Percentiles rank a stretch among this genome's conserved stretches.
phyloP scores from a whole-genome alignment of 2,888 invertebrate species.

The Ophraella communa region DNA sequence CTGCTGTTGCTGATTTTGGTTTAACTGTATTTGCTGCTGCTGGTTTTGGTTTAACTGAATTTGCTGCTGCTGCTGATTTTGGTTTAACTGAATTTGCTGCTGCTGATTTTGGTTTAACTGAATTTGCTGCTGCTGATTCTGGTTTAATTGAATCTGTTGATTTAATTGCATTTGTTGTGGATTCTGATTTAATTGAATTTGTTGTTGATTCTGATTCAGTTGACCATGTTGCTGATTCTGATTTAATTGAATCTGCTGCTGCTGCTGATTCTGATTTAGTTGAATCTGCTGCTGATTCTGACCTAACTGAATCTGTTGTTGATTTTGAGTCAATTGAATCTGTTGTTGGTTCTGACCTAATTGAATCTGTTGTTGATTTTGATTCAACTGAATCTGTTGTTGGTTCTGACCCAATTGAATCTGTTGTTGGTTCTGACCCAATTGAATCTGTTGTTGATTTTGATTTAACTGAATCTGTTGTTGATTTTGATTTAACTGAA shows the following conservation, averaged over 20 bases:
- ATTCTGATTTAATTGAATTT: constrained; percentile 41
- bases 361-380: constrained; percentile 40
- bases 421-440: constrained; percentile 51
- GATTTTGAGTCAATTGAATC: constrained; percentile 29
- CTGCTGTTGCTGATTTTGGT: constrained; percentile 19
- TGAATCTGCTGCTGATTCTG: constrained; percentile 58
- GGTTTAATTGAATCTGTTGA: constrained; percentile 33
- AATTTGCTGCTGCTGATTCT: constrained; percentile 23
- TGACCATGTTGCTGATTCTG: constrained; percentile 45
- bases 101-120: constrained; percentile 39
- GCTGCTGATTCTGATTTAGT: constrained; percentile 56
- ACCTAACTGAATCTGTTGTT: constrained; percentile 40
- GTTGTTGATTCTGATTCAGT: constrained; percentile 37
- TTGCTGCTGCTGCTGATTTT: constrained; percentile 48
- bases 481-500: constrained; percentile 28
- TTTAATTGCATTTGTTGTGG: constrained; percentile 41
- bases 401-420: constrained; percentile 48
- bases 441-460: constrained; percentile 53
- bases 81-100: constrained; percentile 58
- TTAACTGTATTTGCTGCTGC: constrained; percentile 56
- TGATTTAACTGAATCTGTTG: constrained; percentile 36
- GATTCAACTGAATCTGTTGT: constrained; percentile 53
- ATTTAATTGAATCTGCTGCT: constrained; percentile 17
- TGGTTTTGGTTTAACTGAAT: constrained; percentile 51
- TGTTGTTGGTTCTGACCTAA: constrained; percentile 32